Evolutionary conservation across 2,113 vertebrate species (phyloP), one percentile per base, ranked within the genome.

Genomic region (Cathartes aura): DNA sequence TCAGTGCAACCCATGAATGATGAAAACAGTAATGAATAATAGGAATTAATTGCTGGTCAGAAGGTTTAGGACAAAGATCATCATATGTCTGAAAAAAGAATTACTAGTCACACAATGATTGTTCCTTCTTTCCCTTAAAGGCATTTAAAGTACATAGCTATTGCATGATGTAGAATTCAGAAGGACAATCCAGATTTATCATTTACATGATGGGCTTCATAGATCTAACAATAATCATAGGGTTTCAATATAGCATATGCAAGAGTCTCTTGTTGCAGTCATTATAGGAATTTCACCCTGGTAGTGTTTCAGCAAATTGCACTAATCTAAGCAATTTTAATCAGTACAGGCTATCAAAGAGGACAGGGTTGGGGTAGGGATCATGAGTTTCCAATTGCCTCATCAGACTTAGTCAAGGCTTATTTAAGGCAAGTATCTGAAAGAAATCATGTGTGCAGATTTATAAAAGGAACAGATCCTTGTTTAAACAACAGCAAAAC

Each of bases 251-350:
- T 29, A 96, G 60, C 66, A 88, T 68, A 67, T 68, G 76, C 43
- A 92, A 89, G 80, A 82, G 38, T 93, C 88, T 94, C 70, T 95
- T 85, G 43, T 58, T 91, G 72, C 72, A 93, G 87, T 90, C 87
- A 89, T 91, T 92, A 93, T 8, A 75, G 75, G 55, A 93, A 87
- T 91, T 92, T 80, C 68, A 91, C 34, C 47, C 91, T 66, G 67
- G 58, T 75, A 92, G 70, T 82, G 60, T 96, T 97, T 96, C 79
- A 95, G 86, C 67, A 97, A 97, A 97, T 94, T 96, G 89, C 79
- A 81, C 63, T 97, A 94, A 96, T 97, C 52, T 76, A 78, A 95
- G 96, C 89, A 87, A 96, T 98, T 97, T 96, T 97, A 97, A 97
- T 96, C 97, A 97, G 80, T 22, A 23, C 52, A 94, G 89, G 83